Conservation (phyloP, 2,113 vertebrate species). For the Bubo blakistoni region DNA sequence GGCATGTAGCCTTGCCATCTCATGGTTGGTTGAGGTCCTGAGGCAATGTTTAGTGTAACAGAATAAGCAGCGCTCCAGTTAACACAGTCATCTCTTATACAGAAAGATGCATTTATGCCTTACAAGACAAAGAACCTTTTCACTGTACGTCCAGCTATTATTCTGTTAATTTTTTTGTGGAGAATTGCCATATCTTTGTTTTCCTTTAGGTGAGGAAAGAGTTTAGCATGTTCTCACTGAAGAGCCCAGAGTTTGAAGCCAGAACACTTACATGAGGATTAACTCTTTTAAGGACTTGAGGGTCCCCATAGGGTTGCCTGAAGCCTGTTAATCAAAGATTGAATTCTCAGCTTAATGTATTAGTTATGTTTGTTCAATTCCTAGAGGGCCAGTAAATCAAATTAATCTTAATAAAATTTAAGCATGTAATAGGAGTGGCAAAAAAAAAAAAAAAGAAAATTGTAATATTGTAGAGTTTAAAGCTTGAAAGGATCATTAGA, state of each 20-base stretch:
- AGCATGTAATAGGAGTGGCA: background rate
- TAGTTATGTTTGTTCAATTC: conserved; percentile 2
- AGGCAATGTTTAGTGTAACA: conserved; percentile 23
- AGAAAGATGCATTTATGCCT: background rate
- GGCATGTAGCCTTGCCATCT: background rate
- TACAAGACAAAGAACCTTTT: conserved; percentile 27
- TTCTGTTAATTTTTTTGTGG: background rate
- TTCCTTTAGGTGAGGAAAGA: background rate
- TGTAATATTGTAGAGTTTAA: background rate
- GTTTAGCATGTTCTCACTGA: background rate
- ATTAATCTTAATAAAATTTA: conserved; percentile 5
- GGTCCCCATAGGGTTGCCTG: background rate
- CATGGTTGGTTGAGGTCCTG: background rate
- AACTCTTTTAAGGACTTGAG: background rate
- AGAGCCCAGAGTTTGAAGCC: background rate
- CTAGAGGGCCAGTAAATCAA: background rate
- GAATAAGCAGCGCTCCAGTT: conserved; percentile 37
- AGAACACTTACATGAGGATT: background rate
- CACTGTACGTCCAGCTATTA: background rate
- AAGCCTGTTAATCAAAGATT: background rate
- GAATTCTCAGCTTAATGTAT: background rate
- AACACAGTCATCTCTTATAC: background rate
- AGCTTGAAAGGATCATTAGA: background rate
- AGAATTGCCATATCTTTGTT: background rate
- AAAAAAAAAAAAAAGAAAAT: background rate